Evolutionary conservation across 2,888 invertebrate genomes (phyloP), one percentile per base, ranked within the genome.

Genomic region (Tigriopus californicus): DNA sequence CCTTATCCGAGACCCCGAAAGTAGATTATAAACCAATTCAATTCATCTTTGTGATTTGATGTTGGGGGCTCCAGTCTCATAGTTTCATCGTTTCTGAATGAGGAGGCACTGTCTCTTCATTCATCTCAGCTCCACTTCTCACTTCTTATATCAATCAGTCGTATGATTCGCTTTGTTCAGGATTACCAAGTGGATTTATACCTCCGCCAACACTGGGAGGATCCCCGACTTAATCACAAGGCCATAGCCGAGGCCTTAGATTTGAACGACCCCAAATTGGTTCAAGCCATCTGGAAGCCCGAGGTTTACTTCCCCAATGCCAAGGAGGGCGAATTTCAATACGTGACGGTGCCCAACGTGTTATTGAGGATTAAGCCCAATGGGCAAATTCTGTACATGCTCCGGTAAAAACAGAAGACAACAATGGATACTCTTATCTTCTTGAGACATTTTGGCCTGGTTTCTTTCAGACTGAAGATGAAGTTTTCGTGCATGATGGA

Each of bases 401-500:
- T 74, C 62, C 71, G 74, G 73, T 73, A 65, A 64, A 8, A 33
- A 3, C 33, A 33, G 33, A 33, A 33, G 8, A 33, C 8, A 8
- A 33, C 33, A 33, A 33, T 44, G 2, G 44, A 44, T n/a, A n/a
- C n/a, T n/a, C n/a, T n/a, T n/a, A n/a, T n/a, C n/a, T n/a, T n/a
- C n/a, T n/a, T n/a, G n/a, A n/a, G n/a, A n/a, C n/a, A n/a, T n/a
- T n/a, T n/a, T n/a, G n/a, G n/a, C n/a, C n/a, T n/a, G n/a, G n/a
- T 58, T 49, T 63, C 53, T 69, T 69, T 41, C 68, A 76, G 76
- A 65, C 65, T 77, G 60, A 76, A 76, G 62, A 69, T 77, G 52
- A 74, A 73, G 1, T 77, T 77, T 63, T 75, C 76, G 8, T 77
- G 77, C 64, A 76, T 76, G 71, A 77, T 77, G 77, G 74, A 76